A percentile compares a stretch with the other conserved stretches of the same genome.
Conservation (phyloP, 2,888 invertebrate species). For the Ecliptopera silaceata region DNA sequence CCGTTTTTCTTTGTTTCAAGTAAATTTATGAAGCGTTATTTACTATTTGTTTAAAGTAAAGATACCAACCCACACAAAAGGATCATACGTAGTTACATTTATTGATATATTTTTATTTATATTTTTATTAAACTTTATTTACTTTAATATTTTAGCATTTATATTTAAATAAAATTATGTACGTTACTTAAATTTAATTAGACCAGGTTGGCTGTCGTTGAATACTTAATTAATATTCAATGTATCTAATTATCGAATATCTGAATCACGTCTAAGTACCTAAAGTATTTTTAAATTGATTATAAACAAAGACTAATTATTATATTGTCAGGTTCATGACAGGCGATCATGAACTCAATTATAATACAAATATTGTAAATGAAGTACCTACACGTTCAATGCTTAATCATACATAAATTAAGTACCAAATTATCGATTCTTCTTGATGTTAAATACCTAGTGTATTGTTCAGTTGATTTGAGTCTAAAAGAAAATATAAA, state of each 20-base stretch:
- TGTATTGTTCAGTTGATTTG: too few relatives aligned
- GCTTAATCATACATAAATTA: background rate
- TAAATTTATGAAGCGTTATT: background rate
- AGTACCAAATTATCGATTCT: background rate
- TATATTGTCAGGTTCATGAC: constrained; percentile 22
- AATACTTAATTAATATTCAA: background rate
- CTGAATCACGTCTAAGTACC: constrained; percentile 4
- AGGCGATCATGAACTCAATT: constrained; percentile 23
- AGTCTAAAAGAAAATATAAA: too few relatives aligned
- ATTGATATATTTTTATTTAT: too few relatives aligned
- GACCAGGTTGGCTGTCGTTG: too few relatives aligned
- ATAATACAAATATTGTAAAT: constrained; percentile 13
- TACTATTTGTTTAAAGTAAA: too few relatives aligned
- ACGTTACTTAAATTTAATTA: too few relatives aligned
- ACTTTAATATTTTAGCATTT: too few relatives aligned
- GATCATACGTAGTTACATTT: too few relatives aligned
- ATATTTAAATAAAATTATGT: too few relatives aligned
- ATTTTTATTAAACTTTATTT: too few relatives aligned
- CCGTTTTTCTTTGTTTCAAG: background rate
- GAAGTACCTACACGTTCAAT: background rate
- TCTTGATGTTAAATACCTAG: too few relatives aligned
- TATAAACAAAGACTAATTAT: constrained; percentile 21
- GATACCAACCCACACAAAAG: too few relatives aligned
- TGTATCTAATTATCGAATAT: constrained; percentile 4
- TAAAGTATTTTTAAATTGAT: constrained; percentile 16